A percentile compares a stretch with the other conserved stretches of the same genome.
phyloP scores from a whole-genome alignment of 2,797 vertebrate species.

The Thalassophryne amazonica region DNA sequence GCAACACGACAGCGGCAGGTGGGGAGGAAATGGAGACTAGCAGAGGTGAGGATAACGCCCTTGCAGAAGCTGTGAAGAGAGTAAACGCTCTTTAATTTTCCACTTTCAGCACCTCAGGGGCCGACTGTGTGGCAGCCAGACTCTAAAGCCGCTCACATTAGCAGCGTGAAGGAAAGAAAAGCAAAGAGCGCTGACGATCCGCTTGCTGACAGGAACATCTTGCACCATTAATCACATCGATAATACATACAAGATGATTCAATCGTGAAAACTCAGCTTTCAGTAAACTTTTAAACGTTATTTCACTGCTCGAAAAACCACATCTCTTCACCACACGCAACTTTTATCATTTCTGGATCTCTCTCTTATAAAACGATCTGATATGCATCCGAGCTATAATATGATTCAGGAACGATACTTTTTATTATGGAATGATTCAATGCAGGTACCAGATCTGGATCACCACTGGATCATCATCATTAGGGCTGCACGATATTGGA shows the following conservation, averaged over 20 bases:
- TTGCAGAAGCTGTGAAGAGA: constrained; percentile 6
- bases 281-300: no score
- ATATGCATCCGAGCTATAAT: no score
- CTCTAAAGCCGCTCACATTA: not conserved
- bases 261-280: no score
- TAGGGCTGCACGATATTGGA: no score
- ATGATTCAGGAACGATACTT: no score
- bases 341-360: no score
- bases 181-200: not conserved
- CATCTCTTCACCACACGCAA: no score
- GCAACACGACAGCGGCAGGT: constrained; percentile 6
- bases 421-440: no score
- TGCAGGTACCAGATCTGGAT: no score
- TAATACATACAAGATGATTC: not conserved
- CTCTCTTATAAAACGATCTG: no score
- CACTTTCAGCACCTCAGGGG: constrained; percentile 12
- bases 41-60: not conserved
- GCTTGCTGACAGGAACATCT: not conserved
- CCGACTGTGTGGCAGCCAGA: not conserved
- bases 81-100: constrained; percentile 25
- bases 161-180: constrained; percentile 1
- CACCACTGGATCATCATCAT: no score
- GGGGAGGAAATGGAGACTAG: not conserved
- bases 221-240: not conserved
- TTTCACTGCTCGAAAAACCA: no score